These are phyloP conservation scores for Morpho deidamia DNA, from an alignment of 2,888 invertebrate genomes.

Conservation along the genomic window DNA sequence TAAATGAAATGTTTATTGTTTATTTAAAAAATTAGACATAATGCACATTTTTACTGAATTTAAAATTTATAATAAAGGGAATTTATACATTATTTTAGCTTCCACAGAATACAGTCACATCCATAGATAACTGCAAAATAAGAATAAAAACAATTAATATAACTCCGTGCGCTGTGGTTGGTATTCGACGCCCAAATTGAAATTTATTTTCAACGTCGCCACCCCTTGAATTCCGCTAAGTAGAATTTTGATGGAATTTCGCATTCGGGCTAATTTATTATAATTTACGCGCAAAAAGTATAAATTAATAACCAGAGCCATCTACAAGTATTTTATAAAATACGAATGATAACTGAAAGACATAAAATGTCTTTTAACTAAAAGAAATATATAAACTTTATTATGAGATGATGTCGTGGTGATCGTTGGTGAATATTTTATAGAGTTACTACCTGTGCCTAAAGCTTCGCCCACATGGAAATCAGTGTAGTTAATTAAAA, in stretches of 20 bases:
- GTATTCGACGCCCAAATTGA: conserved; percentile 57
- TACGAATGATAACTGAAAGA: not conserved
- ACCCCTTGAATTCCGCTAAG: conserved; percentile 69
- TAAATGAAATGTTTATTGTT: too few relatives aligned
- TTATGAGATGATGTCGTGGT: too few relatives aligned
- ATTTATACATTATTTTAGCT: too few relatives aligned
- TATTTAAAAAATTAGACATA: too few relatives aligned
- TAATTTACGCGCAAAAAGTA: conserved; percentile 26
- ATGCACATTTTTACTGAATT: too few relatives aligned
- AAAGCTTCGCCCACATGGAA: too few relatives aligned
- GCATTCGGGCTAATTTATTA: conserved; percentile 53
- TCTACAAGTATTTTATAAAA: conserved; percentile 4
- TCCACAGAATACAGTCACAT: not conserved
- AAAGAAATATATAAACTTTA: too few relatives aligned
- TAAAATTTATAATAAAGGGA: too few relatives aligned
- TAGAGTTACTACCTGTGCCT: too few relatives aligned
- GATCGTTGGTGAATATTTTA: too few relatives aligned
- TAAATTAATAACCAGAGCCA: conserved; percentile 16
- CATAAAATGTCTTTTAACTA: too few relatives aligned
- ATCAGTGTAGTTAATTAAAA: too few relatives aligned
- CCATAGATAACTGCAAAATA: not conserved
- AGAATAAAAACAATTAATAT: conserved; percentile 14
- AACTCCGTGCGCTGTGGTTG: conserved; percentile 15
- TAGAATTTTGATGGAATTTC: conserved; percentile 69
- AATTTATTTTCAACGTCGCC: conserved; percentile 64